Base-by-base conservation (phyloP, 1,140 invertebrate species). In the Sitobion miscanthi region DNA sequence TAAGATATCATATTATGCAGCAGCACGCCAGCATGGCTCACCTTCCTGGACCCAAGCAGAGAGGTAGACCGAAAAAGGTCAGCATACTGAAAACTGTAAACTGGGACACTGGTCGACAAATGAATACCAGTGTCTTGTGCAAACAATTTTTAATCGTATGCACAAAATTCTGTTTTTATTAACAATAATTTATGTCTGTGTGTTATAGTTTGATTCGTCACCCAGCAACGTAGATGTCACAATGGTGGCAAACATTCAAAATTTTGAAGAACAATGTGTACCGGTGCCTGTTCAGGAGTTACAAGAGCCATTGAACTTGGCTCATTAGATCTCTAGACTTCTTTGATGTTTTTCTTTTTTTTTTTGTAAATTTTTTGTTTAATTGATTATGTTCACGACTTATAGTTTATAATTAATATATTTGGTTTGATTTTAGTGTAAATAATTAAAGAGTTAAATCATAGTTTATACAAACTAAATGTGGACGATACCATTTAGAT, bases 1-100 rank as follows among this genome's bases (percentile, higher is more conserved):
- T 95, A 47, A 94, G 94, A 54, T 94, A 94, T 49, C 94, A 95
- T 62, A 93, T 94, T 69, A 94, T 94, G 83, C 94, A 94, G 47
- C 94, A 95, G 35, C 94, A 94, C 30, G 93, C 93, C 9, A 94
- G 77, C 4, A 86, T 93, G 52, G 91, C 91, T 5, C 90, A 91
- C 52, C 90, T 85, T 45, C 54, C 77, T 11, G 88, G 83, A 82
- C 91, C 62, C 9, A 94, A 94, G 62, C 93, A 94, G 88, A 85
- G 94, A 90, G 94, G 94, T 42, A 93, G 94, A 93, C 94, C 94
- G 14, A 94, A 94, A 93, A 94, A 94, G 91, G 94, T 94, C 69
- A 94, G 94, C 94, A 88, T 91, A 54, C 47, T 85, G 25, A 42
- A 93, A 93, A 93, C 47, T 90, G 52, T 85, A 30, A 45, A 90